phyloP scores from a whole-genome alignment of 2,797 vertebrate species.

The Microctenopoma stevenorrisi region DNA sequence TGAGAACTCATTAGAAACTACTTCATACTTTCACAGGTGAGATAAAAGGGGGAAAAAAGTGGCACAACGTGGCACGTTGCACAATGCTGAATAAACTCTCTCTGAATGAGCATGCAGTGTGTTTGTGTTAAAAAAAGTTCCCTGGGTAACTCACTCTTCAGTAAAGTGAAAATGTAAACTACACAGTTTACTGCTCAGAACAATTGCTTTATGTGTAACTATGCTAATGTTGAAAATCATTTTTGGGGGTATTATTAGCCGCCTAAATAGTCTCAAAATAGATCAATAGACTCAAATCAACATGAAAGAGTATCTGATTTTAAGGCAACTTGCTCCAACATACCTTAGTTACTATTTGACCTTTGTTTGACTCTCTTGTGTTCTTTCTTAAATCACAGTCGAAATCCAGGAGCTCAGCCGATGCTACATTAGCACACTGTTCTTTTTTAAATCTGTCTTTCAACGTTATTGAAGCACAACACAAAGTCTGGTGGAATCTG shows the following conservation, averaged over 20 bases:
- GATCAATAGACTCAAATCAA: too few relatives aligned
- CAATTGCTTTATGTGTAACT: neutral
- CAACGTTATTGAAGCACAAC: neutral
- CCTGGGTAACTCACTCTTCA: slow-evolving; percentile 4
- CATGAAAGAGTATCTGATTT: too few relatives aligned
- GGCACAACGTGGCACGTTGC: neutral
- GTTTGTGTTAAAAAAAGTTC: slow-evolving; percentile 16
- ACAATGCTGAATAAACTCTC: slow-evolving; percentile 36
- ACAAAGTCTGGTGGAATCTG: neutral
- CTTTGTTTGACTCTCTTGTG: too few relatives aligned
- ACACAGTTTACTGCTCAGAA: slow-evolving; percentile 3
- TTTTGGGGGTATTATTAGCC: neutral
- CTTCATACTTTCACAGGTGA: slow-evolving; percentile 25
- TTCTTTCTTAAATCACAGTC: too few relatives aligned
- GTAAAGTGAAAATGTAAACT: neutral
- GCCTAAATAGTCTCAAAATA: neutral
- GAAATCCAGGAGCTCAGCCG: too few relatives aligned
- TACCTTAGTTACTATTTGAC: too few relatives aligned
- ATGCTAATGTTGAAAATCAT: neutral
- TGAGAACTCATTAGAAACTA: slow-evolving; percentile 30
- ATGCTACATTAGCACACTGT: too few relatives aligned
- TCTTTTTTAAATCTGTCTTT: neutral
- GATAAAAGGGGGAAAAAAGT: slow-evolving; percentile 14
- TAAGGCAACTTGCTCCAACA: too few relatives aligned
- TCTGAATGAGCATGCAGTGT: neutral